These are phyloP conservation scores for Lepus oiostolus DNA, from an alignment of 2,797 vertebrate genomes.

Conservation along the genomic window DNA sequence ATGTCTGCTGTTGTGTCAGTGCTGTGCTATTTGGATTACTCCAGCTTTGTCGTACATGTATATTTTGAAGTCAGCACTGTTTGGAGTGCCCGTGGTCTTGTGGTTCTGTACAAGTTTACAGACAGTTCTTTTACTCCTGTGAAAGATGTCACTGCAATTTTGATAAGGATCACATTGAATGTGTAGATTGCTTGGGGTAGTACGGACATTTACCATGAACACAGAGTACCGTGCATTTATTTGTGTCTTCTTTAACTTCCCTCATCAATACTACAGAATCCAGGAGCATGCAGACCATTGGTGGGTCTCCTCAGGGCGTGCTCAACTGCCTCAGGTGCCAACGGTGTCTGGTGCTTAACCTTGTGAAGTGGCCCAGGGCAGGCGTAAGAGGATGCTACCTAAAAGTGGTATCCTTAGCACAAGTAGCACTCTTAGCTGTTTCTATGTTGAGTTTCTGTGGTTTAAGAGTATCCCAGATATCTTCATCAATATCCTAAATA, in stretches of 20 bases:
- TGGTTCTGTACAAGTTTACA: too few relatives aligned
- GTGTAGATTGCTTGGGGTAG: too few relatives aligned
- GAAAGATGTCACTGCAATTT: too few relatives aligned
- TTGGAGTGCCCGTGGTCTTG: too few relatives aligned
- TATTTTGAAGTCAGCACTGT: too few relatives aligned
- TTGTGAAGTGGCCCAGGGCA: neutral
- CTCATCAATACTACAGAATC: neutral
- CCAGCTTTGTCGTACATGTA: neutral
- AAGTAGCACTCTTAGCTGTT: slow-evolving; percentile 91
- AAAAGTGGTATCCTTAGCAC: slow-evolving; percentile 81
- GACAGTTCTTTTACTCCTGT: too few relatives aligned
- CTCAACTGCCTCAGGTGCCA: neutral
- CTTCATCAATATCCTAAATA: slow-evolving; percentile 87
- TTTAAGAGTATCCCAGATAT: slow-evolving; percentile 86
- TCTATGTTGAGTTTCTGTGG: slow-evolving; percentile 85
- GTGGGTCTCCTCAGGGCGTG: neutral
- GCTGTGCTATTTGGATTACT: neutral
- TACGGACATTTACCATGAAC: too few relatives aligned
- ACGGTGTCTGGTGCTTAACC: neutral
- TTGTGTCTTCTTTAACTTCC: too few relatives aligned
- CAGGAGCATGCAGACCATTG: neutral
- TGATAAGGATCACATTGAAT: too few relatives aligned
- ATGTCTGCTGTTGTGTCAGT: neutral
- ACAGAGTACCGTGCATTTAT: too few relatives aligned
- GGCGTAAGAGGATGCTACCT: neutral